Evolutionary conservation across 2,888 invertebrate species (phyloP).

Genomic region (Mechanitis mazaeus): DNA sequence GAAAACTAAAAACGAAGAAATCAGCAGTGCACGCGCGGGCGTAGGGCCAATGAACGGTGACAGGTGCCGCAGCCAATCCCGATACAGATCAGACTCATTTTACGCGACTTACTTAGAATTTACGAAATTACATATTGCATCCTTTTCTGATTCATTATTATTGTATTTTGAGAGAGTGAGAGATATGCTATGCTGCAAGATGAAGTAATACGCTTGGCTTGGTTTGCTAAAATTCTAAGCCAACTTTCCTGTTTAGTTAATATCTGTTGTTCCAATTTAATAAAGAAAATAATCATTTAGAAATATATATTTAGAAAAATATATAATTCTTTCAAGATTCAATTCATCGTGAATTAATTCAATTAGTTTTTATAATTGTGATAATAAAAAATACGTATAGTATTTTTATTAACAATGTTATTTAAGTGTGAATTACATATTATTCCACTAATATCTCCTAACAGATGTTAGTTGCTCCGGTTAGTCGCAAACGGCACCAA

Average conservation of each 20-base stretch:
- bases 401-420: no score
- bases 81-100: conserved; percentile 42
- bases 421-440: no score
- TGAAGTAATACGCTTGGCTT: conserved; percentile 10
- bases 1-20: conserved; percentile 34
- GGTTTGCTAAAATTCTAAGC: background rate
- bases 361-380: no score
- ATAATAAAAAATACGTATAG: no score
- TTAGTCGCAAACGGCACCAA: conserved; percentile 41
- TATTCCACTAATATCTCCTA: conserved; percentile 44
- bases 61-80: conserved; percentile 62
- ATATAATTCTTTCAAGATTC: no score
- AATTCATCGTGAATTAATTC: no score
- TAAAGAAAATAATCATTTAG: background rate
- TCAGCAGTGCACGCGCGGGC: conserved; percentile 51
- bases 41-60: conserved; percentile 68
- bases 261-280: background rate
- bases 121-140: conserved; percentile 48
- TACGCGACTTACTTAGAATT: conserved; percentile 50
- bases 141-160: conserved; percentile 39
- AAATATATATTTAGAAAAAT: background rate
- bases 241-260: background rate
- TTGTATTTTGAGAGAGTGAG: conserved; percentile 11
- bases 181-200: conserved; percentile 6
- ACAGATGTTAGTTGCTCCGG: conserved; percentile 37